phyloP scores from a whole-genome alignment of 53 echinoderm and acorn worm species.

The Stichopus horrens region DNA sequence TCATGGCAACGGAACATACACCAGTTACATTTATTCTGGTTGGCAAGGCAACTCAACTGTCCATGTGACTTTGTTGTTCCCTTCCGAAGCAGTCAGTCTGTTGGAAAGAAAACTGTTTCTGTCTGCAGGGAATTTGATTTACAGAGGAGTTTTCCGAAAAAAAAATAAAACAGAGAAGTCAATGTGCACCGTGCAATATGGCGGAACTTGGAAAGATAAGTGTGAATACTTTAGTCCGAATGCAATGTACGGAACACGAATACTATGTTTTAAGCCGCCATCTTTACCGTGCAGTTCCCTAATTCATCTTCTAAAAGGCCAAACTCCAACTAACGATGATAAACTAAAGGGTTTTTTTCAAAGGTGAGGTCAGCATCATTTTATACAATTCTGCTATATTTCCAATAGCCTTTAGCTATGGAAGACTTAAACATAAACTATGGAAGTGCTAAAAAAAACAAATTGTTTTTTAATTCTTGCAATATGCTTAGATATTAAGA shows the following conservation, averaged over 20 bases:
- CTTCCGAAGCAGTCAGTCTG: conserved; percentile 60
- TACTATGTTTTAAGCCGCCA: conserved; percentile 4
- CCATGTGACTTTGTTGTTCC: conserved; percentile 54
- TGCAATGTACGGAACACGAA: background rate
- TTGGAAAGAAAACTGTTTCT: conserved; percentile 13
- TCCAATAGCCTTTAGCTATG: too few species aligned
- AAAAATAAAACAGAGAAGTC: background rate
- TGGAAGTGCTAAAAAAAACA: too few species aligned
- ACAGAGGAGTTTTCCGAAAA: background rate
- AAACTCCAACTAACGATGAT: background rate
- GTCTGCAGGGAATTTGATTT: background rate
- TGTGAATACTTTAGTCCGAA: conserved; percentile 9
- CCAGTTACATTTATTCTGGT: conserved; percentile 60
- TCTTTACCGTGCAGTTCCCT: background rate
- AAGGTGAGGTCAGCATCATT: background rate
- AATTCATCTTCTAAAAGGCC: background rate
- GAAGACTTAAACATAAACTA: too few species aligned
- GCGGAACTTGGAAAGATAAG: conserved; percentile 23
- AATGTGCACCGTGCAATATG: background rate
- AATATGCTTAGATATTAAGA: too few species aligned
- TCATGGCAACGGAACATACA: conserved; percentile 71
- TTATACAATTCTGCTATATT: too few species aligned
- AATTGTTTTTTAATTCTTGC: too few species aligned
- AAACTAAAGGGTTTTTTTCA: background rate
- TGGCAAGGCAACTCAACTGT: conserved; percentile 62